Evolutionary conservation across 2,888 invertebrate genomes (phyloP), one percentile per base, ranked within the genome.

Genomic region (Caenorhabditis uteleia): DNA sequence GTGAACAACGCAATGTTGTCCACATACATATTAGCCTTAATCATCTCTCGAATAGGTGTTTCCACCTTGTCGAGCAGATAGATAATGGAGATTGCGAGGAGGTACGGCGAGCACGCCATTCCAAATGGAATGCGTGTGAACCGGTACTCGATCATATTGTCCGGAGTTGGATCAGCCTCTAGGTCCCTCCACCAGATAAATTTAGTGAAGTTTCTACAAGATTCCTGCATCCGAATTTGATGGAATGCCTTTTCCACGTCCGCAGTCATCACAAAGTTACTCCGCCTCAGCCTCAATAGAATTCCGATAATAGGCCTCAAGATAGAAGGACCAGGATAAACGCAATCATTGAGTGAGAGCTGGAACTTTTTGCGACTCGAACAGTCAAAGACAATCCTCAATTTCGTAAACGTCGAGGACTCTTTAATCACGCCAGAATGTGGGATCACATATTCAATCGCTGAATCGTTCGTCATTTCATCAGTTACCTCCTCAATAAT

Each of bases 231-330:
- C 7, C 20, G 31, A 1, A 78, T 39, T 29, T 59, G 59, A 20
- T 70, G 70, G 48, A 77, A 77, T 0, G 77, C 77, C 40, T 72
- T 77, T 40, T 66, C 65, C 18, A 76, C 57, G 40, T 77, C 77
- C 1, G 64, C 42, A 2, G 64, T 26, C 5, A 75, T 12, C 0
- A 68, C 27, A 10, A 36, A 45, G 5, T 25, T 18, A 1, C 27
- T 8, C 3, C 34, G 23, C n/a, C 77, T 38, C 3, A 60, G 23
- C 20, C 46, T 38, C 12, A 74, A 12, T 5, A 72, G 20, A 10
- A 74, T 51, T 1, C 47, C 54, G 7, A 33, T 7, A 14, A 67
- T 38, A 1, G 46, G 26, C 12, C 45, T 49, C 2, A 74, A 33
- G 1, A 48, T n/a, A 0, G 46, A 25, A 3, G 68, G 62, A 10